A percentile compares a stretch with the other conserved stretches of the same genome.
Conservation (phyloP, 2,113 vertebrate species). For the Brachirus orientalis region DNA sequence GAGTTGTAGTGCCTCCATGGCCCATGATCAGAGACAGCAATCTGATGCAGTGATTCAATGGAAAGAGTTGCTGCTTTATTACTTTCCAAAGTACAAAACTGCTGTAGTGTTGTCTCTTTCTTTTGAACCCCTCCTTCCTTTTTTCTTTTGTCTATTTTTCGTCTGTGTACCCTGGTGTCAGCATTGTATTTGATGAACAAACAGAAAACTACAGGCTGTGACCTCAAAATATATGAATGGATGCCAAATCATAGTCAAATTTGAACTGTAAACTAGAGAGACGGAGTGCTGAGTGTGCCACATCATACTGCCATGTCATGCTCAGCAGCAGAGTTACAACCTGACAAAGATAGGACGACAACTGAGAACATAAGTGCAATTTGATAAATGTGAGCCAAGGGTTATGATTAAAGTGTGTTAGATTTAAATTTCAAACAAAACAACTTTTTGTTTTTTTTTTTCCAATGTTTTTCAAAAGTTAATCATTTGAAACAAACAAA, state of each 20-base stretch:
- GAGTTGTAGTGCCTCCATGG: constrained; percentile 34
- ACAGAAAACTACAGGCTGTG: constrained; percentile 45
- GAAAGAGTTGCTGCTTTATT: constrained; percentile 4
- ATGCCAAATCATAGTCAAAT: constrained; percentile 34
- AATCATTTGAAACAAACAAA: no score
- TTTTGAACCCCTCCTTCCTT: background rate
- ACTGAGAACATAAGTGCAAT: no score
- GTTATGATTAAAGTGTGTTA: no score
- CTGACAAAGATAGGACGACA: background rate
- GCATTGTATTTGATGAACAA: constrained; percentile 56
- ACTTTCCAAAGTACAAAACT: background rate
- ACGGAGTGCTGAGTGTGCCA: constrained; percentile 52
- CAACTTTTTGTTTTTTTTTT: background rate
- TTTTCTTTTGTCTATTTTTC: constrained; percentile 1
- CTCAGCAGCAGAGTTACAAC: constrained; percentile 16
- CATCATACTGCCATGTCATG: constrained; percentile 32
- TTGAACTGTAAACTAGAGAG: constrained; percentile 38
- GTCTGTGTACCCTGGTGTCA: constrained; percentile 16
- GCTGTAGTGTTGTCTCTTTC: background rate
- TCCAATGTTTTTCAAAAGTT: no score
- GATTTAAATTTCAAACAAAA: no score
- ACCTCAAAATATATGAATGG: constrained; percentile 48
- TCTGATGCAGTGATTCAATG: constrained; percentile 13
- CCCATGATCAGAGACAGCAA: constrained; percentile 3
- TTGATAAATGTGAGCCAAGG: no score